These are phyloP conservation scores for Schizotus pectinicornis DNA, from an alignment of 2,888 invertebrate genomes.

Conservation along the genomic window DNA sequence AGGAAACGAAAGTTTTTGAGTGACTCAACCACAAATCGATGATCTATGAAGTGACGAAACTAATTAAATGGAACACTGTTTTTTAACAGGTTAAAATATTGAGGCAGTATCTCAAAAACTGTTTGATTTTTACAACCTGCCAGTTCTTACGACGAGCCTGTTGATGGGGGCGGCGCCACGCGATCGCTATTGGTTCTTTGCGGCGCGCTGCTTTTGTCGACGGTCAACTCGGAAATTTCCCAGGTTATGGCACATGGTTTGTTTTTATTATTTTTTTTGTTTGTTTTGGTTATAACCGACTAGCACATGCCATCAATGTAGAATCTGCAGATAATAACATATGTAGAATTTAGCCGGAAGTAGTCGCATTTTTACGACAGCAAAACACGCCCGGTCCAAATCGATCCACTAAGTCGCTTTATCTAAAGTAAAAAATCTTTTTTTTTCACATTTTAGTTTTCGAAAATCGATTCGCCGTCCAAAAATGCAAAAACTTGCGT, in stretches of 20 bases:
- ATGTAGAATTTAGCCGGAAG: conserved; percentile 1
- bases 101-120: conserved; percentile 48
- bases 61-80: conserved; percentile 48
- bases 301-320: conserved; percentile 29
- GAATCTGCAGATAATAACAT: not conserved
- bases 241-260: conserved; percentile 39
- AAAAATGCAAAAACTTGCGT: conserved; percentile 30
- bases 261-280: conserved; percentile 7
- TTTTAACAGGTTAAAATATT: conserved; percentile 39
- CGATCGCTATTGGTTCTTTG: conserved; percentile 37
- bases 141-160: conserved; percentile 24
- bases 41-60: conserved; percentile 21
- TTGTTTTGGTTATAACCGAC: conserved; percentile 29
- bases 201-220: conserved; percentile 32
- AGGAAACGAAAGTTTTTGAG: conserved; percentile 10
- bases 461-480: conserved; percentile 18
- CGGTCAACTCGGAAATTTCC: conserved; percentile 22
- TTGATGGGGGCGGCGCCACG: conserved; percentile 12
- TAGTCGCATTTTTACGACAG: not conserved
- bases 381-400: no score
- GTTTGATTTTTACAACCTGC: conserved; percentile 40
- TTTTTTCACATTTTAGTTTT: conserved; percentile 5
- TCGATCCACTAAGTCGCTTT: no score
- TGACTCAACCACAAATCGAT: conserved; percentile 1
- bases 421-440: conserved; percentile 2